Evolutionary conservation across 2,797 vertebrate genomes (phyloP).

Genomic region (Pteropus rufus): DNA sequence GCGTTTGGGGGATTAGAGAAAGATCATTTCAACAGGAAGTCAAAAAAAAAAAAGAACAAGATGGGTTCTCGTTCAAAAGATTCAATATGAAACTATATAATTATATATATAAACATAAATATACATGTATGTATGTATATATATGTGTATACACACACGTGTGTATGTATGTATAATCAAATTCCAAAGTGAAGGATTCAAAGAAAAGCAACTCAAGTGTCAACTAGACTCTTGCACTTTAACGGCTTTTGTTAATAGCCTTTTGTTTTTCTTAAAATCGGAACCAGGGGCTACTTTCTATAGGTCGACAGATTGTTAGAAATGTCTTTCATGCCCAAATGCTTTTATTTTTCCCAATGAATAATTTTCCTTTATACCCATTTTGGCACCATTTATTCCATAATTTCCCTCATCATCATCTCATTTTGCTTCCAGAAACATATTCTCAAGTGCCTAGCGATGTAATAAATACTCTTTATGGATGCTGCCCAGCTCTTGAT

Average conservation of each 20-base stretch:
- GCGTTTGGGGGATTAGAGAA: background rate
- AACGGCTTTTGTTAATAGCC: background rate
- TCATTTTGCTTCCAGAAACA: slow-evolving; percentile 46
- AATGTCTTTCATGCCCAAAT: background rate
- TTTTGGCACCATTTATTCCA: slow-evolving; percentile 33
- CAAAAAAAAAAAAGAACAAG: background rate
- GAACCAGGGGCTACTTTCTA: background rate
- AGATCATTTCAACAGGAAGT: background rate
- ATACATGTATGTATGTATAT: no score
- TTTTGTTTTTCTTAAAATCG: background rate
- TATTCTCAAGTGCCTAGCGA: slow-evolving; percentile 47
- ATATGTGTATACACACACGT: no score
- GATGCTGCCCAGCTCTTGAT: slow-evolving; percentile 26
- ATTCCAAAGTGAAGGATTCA: background rate
- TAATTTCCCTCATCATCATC: slow-evolving; percentile 60
- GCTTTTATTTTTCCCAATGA: slow-evolving; percentile 17
- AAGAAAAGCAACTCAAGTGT: background rate
- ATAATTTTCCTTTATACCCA: slow-evolving; percentile 29
- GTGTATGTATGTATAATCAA: background rate
- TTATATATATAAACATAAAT: no score
- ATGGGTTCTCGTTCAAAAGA: background rate
- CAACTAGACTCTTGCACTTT: background rate
- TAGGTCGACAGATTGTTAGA: background rate
- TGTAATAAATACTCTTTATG: background rate
- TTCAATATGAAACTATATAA: background rate